phyloP scores from a whole-genome alignment of 2,888 invertebrate genomes.

The Apoderus coryli region DNA sequence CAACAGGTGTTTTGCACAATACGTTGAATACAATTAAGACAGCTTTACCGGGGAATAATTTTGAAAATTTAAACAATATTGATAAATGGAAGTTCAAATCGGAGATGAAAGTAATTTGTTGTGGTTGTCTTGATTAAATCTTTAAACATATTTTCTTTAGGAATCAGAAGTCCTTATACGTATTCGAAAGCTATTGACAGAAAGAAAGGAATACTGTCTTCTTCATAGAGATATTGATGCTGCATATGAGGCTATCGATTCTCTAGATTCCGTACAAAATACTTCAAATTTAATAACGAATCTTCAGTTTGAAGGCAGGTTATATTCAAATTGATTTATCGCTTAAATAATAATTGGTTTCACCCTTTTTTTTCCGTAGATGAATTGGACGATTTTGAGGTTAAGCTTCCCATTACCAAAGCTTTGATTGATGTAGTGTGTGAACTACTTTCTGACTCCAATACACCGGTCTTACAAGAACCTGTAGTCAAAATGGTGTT shows the following conservation, averaged over 20 bases:
- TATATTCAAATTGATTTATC: neutral
- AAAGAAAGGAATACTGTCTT: constrained; percentile 38
- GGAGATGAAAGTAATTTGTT: constrained; percentile 10
- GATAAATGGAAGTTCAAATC: constrained; percentile 13
- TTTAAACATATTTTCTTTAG: constrained; percentile 24
- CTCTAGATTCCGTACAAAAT: constrained; percentile 32
- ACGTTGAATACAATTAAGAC: constrained; percentile 63
- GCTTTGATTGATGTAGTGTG: constrained; percentile 34
- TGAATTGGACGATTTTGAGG: constrained; percentile 37
- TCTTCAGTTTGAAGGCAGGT: constrained; percentile 23
- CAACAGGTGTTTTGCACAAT: constrained; percentile 55
- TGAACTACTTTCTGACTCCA: constrained; percentile 34
- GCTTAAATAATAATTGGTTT: too few relatives aligned
- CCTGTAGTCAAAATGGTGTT: constrained; percentile 35
- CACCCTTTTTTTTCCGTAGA: constrained; percentile 29
- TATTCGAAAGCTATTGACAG: constrained; percentile 37
- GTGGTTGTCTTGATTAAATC: constrained; percentile 1
- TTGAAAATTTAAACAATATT: constrained; percentile 8
- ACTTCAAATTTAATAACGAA: constrained; percentile 17
- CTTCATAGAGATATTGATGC: constrained; percentile 38
- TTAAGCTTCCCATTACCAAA: constrained; percentile 34
- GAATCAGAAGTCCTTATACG: constrained; percentile 31
- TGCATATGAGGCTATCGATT: constrained; percentile 45
- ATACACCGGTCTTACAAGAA: constrained; percentile 34
- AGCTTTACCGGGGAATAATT: constrained; percentile 41